Evolutionary conservation across 1,140 invertebrate species (phyloP), one percentile per base, ranked within the genome.

Genomic region (Hirudo medicinalis): DNA sequence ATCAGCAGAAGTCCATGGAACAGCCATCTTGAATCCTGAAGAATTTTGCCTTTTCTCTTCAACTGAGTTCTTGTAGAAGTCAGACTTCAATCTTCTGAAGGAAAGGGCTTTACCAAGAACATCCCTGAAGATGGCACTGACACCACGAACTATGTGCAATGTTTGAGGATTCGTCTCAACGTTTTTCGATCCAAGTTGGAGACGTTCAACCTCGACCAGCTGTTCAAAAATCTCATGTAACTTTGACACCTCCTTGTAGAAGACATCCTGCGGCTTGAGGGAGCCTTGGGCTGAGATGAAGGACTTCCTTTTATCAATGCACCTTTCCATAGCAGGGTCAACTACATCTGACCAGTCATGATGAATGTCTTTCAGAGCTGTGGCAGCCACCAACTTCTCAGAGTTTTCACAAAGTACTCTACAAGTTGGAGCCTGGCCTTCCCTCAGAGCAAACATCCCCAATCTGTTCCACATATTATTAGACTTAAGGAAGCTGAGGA

Each of bases 331-430:
- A 25, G 70, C 55, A 22, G 69, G 43, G 43, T 49, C 43, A 11
- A 49, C 43, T 17, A 49, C 43, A 5, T 49, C 43, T 49, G 43
- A 49, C 43, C 43, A 49, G 43, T 49, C 43, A 13, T 49, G 84
- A 76, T 89, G 87, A 55, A 88, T 79, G 71, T 85, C 85, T 75
- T 88, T 85, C 67, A 92, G 80, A 0, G 88, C 84, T 15, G 88
- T 82, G 5, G 89, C 88, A 20, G 88, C 89, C 9, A 88, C 84
- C 69, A 92, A 84, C 79, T 91, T 91, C 80, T 88, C 87, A 6
- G 83, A 85, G 74, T 88, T 87, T 79, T 90, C 88, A 74, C 85
- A 85, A 19, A 91, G 81, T 20, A 90, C 81, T 54, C 87, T 84
- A 15, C 85, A 82, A 0, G 89, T 90, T 0, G 86, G 81, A 79